These are phyloP conservation scores for Proales similis DNA, from an alignment of 1,140 invertebrate genomes.

Conservation along the genomic window DNA sequence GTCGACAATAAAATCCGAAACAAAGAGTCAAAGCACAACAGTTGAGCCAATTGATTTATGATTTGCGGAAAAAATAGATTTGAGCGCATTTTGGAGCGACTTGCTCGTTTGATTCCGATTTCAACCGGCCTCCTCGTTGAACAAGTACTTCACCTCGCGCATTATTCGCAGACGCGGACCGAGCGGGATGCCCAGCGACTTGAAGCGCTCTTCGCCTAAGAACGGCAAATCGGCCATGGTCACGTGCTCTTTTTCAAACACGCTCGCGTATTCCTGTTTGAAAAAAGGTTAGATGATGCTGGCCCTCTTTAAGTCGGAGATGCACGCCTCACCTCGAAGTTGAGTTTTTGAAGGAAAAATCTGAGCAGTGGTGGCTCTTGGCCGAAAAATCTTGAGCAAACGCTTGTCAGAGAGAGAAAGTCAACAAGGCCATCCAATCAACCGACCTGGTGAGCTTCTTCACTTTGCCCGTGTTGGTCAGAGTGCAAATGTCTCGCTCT, in stretches of 20 bases:
- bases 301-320: not conserved
- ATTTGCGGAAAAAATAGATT: too few species aligned
- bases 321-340: constrained; percentile 70
- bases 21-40: too few species aligned
- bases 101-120: too few species aligned
- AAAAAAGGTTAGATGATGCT: constrained; percentile 42
- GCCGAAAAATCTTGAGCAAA: constrained; percentile 72
- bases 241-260: constrained; percentile 78
- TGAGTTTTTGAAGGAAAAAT: constrained; percentile 79
- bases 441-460: constrained; percentile 54
- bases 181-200: constrained; percentile 78
- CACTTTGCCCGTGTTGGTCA: constrained; percentile 64
- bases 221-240: constrained; percentile 85
- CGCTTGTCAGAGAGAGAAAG: constrained; percentile 8
- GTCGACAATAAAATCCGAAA: too few species aligned
- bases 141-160: too few species aligned
- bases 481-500: constrained; percentile 51
- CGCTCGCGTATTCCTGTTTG: constrained; percentile 73
- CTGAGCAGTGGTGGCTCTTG: constrained; percentile 80
- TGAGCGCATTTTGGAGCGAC: too few species aligned
- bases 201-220: constrained; percentile 75
- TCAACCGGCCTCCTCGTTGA: too few species aligned
- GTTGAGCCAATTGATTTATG: too few species aligned
- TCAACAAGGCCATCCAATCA: not conserved
- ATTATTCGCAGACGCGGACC: constrained; percentile 77